phyloP scores from a whole-genome alignment of 2,113 vertebrate genomes.

The Chloropsis hardwickii region DNA sequence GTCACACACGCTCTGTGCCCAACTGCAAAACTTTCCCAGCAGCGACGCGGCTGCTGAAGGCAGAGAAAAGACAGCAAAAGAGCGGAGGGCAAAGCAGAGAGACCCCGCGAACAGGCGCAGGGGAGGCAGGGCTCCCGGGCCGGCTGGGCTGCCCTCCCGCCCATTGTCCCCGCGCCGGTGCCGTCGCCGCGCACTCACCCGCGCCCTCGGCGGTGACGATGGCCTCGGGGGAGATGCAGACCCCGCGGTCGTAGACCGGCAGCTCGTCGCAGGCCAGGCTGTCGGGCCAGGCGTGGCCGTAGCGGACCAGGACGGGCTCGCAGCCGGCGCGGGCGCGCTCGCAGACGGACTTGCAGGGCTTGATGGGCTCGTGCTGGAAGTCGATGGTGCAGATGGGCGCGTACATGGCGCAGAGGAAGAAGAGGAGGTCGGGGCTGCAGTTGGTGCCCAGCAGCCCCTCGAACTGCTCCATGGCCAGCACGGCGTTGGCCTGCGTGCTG shows the following conservation, averaged over 20 bases:
- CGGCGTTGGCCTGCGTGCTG: conserved; percentile 98
- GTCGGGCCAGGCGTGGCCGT: conserved; percentile 94
- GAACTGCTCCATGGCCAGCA: conserved; percentile 97
- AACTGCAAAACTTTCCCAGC: neutral
- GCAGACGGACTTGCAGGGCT: conserved; percentile 95
- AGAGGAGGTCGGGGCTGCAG: conserved; percentile 92
- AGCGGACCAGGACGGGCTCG: conserved; percentile 90
- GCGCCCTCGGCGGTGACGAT: conserved; percentile 90
- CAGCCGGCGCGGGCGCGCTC: conserved; percentile 90
- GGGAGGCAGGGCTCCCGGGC: neutral
- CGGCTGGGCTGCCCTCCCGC: neutral
- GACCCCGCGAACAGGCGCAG: fast-evolving
- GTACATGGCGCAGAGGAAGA: conserved; percentile 98
- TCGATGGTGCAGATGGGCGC: conserved; percentile 98
- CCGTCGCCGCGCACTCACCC: conserved; percentile 72
- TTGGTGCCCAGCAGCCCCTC: conserved; percentile 89
- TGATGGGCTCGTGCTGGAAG: conserved; percentile 98
- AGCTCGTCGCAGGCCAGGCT: conserved; percentile 92
- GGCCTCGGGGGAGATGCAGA: conserved; percentile 97
- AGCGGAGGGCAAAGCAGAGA: neutral
- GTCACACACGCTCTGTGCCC: neutral
- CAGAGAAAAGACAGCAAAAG: neutral
- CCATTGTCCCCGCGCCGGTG: conserved; percentile 3
- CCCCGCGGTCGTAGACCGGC: conserved; percentile 93
- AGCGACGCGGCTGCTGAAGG: neutral